Evolutionary conservation across 2,797 vertebrate genomes (phyloP).

Genomic region (Aplochiton taeniatus): DNA sequence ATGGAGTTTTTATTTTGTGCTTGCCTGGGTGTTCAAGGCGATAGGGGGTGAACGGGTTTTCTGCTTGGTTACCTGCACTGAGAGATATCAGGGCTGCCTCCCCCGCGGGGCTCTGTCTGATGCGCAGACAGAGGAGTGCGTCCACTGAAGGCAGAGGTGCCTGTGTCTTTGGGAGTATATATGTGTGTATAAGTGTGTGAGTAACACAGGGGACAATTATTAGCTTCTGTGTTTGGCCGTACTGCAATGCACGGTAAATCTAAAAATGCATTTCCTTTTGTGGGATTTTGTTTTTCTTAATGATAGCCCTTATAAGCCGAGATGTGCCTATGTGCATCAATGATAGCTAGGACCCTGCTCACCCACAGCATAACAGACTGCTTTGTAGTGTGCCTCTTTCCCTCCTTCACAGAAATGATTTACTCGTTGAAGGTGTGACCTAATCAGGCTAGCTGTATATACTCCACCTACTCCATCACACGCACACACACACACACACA

Average conservation of each 20-base stretch:
- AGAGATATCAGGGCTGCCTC: constrained; percentile 56
- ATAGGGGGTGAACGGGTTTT: constrained; percentile 62
- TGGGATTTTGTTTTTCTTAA: not conserved
- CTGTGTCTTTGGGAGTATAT: constrained; percentile 34
- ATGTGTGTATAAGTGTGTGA: constrained; percentile 15
- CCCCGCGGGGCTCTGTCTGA: constrained; percentile 74
- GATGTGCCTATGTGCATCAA: constrained; percentile 20
- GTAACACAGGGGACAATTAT: not conserved
- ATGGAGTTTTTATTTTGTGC: constrained; percentile 61
- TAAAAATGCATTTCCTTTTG: not conserved
- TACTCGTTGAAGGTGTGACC: constrained; percentile 92
- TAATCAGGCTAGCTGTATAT: constrained; percentile 86
- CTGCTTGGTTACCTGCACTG: constrained; percentile 69
- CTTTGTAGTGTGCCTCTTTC: constrained; percentile 63
- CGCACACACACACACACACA: not conserved
- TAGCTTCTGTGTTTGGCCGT: too few species aligned
- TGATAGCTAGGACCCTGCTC: constrained; percentile 55
- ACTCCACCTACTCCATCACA: constrained; percentile 74
- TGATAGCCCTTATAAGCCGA: too few species aligned
- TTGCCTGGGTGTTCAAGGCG: constrained; percentile 44
- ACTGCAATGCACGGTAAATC: not conserved
- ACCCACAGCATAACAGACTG: constrained; percentile 62
- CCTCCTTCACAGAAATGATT: constrained; percentile 83
- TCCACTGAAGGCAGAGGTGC: constrained; percentile 42
- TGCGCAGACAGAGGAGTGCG: constrained; percentile 63